Base-by-base conservation (phyloP, 2,113 vertebrate species). In the Hystrix cristata region DNA sequence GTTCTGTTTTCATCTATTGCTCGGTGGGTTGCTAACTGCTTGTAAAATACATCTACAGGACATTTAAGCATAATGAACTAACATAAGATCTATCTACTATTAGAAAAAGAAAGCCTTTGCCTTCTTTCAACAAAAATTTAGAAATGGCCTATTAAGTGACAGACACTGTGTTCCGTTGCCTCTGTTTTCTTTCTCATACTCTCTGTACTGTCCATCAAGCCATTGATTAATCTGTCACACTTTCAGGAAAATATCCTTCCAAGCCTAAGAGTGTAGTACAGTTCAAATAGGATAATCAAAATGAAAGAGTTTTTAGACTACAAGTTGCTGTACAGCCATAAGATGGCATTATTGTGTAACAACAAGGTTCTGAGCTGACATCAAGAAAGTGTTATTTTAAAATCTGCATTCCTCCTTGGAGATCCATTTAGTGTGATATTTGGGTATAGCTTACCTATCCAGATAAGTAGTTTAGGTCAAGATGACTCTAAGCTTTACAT, bases 261-360 rank as follows among this genome's bases (percentile, higher is more conserved):
- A 83, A 93, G 38, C 15, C 31, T 93, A 53, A 74, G 15, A 69
- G 29, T 25, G 62, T 87, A 89, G 15, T 60, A 31, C 21, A 71
- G 12, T 93, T 86, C 59, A 86, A 93, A 87, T 69, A 43, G 83
- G 38, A 80, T 91, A 65, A 95, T 74, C 81, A 87, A 95, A 88
- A 53, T 57, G 8, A 96, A 92, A 34, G 31, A 74, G 0, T 94
- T 83, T 84, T 62, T 89, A 94, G 43, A 51, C 48, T 89, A 91
- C 91, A 93, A 80, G 93, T 97, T 91, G 57, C 74, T 84, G 0
- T 59, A 5, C 65, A 95, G 86, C 97, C 96, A 96, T 98, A 97
- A 98, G 97, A 97, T 96, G 95, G 90, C 97, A 96, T 98, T 97
- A 97, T 97, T 97, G 94, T 96, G 69, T 96, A 95, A 90, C 38